phyloP scores from a whole-genome alignment of 2,888 invertebrate species.

The Aporophyla nigra region DNA sequence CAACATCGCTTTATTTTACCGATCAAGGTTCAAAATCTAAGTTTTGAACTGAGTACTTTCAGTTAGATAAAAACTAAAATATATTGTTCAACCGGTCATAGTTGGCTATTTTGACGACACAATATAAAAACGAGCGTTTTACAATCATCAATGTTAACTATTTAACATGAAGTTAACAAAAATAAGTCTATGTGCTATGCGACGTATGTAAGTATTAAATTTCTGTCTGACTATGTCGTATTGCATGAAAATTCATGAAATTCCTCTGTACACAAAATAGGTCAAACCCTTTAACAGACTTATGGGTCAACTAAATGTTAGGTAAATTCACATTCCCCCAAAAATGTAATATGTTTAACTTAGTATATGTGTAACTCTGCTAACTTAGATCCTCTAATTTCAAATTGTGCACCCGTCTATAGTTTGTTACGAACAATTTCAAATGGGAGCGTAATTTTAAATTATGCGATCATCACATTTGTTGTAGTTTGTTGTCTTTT shows the following conservation, averaged over 20 bases:
- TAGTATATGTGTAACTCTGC: neutral
- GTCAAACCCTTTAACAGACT: no score
- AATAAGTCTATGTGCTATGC: conserved; percentile 7
- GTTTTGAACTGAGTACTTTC: conserved; percentile 24
- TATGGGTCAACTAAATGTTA: neutral
- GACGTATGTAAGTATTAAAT: conserved; percentile 45
- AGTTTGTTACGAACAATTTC: neutral
- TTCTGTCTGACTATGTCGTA: neutral
- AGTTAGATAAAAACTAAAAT: conserved; percentile 13
- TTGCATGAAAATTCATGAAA: neutral
- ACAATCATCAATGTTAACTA: neutral
- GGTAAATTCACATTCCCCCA: neutral
- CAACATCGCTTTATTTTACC: conserved; percentile 39
- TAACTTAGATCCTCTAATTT: neutral
- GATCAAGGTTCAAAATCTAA: conserved; percentile 43
- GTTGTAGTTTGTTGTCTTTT: neutral
- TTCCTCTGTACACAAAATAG: neutral
- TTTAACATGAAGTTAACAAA: conserved; percentile 36
- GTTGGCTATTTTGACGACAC: neutral
- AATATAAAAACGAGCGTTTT: neutral
- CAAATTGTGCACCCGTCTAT: neutral
- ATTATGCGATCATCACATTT: neutral
- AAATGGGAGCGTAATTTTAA: neutral
- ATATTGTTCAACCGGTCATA: neutral
- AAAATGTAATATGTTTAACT: neutral